Evolutionary conservation across 1,140 invertebrate genomes (phyloP).

Genomic region (Drosophila kohkoa): DNA sequence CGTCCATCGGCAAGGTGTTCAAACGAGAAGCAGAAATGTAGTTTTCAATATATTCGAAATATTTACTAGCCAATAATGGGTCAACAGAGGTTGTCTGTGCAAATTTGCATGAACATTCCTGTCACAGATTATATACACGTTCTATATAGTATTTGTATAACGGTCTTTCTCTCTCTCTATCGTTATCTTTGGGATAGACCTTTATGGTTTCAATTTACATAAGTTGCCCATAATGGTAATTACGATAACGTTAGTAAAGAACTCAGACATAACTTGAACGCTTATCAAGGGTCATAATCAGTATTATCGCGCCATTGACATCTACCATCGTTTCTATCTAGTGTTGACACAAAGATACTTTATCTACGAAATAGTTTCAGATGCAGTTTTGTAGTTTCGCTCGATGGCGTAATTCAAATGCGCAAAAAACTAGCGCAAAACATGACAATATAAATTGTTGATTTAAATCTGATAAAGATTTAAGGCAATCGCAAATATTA

Average conservation of each 20-base stretch:
- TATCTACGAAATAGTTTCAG: slow-evolving; percentile 4
- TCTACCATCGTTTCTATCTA: slow-evolving; percentile 33
- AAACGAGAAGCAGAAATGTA: background rate
- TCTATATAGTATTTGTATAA: background rate
- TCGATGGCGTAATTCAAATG: background rate
- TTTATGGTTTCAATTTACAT: slow-evolving; percentile 22
- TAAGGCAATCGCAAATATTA: background rate
- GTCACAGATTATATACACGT: slow-evolving; percentile 3
- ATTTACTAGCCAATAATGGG: slow-evolving; percentile 5
- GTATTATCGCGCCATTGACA: slow-evolving; percentile 52
- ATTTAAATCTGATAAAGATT: background rate
- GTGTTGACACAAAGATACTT: slow-evolving; percentile 30
- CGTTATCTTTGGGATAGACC: slow-evolving; percentile 15
- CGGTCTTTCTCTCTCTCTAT: background rate
- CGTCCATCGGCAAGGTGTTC: slow-evolving; percentile 28
- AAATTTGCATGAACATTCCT: slow-evolving; percentile 45
- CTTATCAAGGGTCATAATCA: slow-evolving; percentile 35
- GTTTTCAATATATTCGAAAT: slow-evolving; percentile 22
- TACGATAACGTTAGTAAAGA: background rate
- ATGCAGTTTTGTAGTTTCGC: background rate
- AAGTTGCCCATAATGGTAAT: background rate
- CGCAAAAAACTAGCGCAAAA: background rate
- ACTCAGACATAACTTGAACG: background rate
- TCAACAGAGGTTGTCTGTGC: slow-evolving; percentile 27
- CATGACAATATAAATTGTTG: background rate